Evolutionary conservation across 2,113 vertebrate genomes (phyloP), one percentile per base, ranked within the genome.

Genomic region (Peromyscus leucopus): DNA sequence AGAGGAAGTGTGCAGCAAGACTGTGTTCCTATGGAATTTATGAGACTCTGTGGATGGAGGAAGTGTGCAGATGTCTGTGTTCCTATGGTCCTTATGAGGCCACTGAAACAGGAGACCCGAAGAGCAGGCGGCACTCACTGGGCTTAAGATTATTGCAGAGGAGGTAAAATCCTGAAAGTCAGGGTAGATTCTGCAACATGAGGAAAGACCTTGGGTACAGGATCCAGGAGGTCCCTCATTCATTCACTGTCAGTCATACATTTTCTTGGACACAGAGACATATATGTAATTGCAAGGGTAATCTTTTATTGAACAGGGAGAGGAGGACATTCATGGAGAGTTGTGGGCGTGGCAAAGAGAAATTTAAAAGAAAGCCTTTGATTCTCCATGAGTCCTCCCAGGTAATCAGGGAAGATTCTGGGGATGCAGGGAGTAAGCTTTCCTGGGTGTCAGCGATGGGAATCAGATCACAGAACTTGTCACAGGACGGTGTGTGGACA

Each of bases 221-320:
- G 28, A 22, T n/a, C 42, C 69, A 61, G 28, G 48, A 79, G 5
- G 26, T 26, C 17, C n/a, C 28, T 71, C 71, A 28, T 48, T 55
- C 6, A 0, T 21, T 28, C 5, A 4, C 21, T 24, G 22, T 15
- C 24, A n/a, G 6, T 42, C 7, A 9, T 17, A 21, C 0, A 21
- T 26, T 11, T 48, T 87, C 5, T n/a, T 26, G 65, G 5, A 79
- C 11, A 86, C n/a, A 82, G 79, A 94, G 31, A 88, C 33, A 59
- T 67, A 21, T 21, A 75, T 59, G 31, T 3, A 51, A 55, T 5
- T 96, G 61, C 51, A 76, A n/a, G 42, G 46, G 0, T 63, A 15
- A 76, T 85, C 7, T 87, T 97, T 96, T 97, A 97, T 95, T 98
- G 91, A 85, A 2, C 31, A 69, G 24, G 46, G 9, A 57, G 31